Conservation (phyloP, 2,113 vertebrate genomes). For the Bufo gargarizans region DNA sequence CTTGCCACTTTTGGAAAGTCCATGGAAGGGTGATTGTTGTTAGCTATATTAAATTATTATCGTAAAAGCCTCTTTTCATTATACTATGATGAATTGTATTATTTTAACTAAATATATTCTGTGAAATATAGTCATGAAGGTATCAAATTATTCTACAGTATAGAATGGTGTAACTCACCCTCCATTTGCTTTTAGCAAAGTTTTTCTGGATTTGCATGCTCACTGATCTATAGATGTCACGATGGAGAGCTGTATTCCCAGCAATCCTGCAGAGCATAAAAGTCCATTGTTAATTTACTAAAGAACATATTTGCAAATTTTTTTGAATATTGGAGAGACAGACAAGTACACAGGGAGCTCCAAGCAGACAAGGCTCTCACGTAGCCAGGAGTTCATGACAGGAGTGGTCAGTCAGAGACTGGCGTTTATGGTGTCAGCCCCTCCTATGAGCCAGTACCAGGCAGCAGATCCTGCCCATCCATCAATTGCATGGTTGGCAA, state of each 20-base stretch:
- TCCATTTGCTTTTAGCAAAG: slow-evolving; percentile 93
- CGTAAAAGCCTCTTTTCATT: neutral
- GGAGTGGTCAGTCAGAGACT: too few species aligned
- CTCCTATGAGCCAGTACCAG: too few species aligned
- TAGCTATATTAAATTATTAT: too few species aligned
- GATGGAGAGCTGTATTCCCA: slow-evolving; percentile 82
- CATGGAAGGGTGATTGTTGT: too few species aligned
- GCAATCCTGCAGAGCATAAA: slow-evolving; percentile 82
- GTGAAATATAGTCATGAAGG: neutral
- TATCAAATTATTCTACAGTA: neutral
- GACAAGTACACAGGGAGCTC: neutral
- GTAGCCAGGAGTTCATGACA: too few species aligned
- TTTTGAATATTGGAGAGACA: neutral
- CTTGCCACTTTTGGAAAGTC: too few species aligned
- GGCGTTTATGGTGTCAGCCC: too few species aligned
- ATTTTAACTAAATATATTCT: neutral
- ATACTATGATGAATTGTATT: neutral
- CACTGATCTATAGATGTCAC: slow-evolving; percentile 88
- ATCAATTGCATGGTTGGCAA: neutral
- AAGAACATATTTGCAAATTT: neutral
- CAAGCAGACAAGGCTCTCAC: too few species aligned
- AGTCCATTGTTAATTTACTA: neutral
- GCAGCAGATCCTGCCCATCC: too few species aligned
- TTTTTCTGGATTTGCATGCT: slow-evolving; percentile 91
- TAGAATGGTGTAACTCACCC: slow-evolving; percentile 71